Base-by-base conservation (phyloP, 2,797 vertebrate species). In the Paramormyrops hopkinsi region DNA sequence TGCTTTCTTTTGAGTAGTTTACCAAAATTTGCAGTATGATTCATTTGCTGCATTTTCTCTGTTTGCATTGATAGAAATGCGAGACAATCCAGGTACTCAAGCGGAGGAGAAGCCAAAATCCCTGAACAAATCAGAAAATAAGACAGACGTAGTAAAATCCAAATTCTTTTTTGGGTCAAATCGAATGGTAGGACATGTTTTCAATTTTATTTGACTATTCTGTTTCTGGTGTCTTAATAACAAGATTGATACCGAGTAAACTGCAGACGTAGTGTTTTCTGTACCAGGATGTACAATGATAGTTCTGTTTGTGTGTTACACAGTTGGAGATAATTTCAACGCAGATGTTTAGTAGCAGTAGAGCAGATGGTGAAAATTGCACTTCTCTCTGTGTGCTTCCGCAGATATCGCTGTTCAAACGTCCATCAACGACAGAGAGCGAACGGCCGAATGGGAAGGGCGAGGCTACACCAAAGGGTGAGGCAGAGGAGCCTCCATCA, bases 381-480 rank as follows among this genome's bases (percentile, higher is more conserved):
- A 50, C 14, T n/a, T 62, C 12, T 59, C 19, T 48, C 53, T 41
- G 8, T 82, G 29, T 90, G 92, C 91, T 90, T 91, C 82, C 93
- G 89, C 94, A 99, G 98, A 95, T 96, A 91, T 97, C 95, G 86
- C 91, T 98, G 88, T 98, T 99, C 92, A 97, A 96, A 88, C 94
- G 94, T 89, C 94, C 95, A 88, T 96, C 96, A 89, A 91, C 90
- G 88, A 92, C 93, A 90, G 92, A 92, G 87, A 86, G 90, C 0
- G 95, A 91, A 91, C 92, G 89, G 89, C 37, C 54, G 14, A 90
- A 89, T 4, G 73, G 90, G 3, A 48, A 86, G 19, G 90, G 88
- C 4, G 82, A 90, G 3, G 29, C 89, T 83, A 86, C 87, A 0
- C 53, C 22, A 0, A 91, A 90, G n/a, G 91, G 9, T 3, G 1